Percentiles rank a stretch among this genome's conserved stretches.
These are phyloP conservation scores for Pollenia angustigena DNA, from an alignment of 2,888 invertebrate species.

Conservation along the genomic window DNA sequence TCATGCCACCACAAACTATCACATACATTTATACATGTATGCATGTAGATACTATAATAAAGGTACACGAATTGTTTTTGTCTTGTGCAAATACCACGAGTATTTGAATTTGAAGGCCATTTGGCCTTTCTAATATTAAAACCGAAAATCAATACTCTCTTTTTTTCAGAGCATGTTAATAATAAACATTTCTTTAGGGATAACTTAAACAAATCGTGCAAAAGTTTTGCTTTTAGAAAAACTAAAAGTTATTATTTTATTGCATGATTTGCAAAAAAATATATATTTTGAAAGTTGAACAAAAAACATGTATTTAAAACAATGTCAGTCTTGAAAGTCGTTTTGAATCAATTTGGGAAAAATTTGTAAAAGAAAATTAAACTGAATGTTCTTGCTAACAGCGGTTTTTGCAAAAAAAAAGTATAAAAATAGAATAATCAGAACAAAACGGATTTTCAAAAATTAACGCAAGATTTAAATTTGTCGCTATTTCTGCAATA, in stretches of 20 bases:
- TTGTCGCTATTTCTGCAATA: too few relatives aligned
- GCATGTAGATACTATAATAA: too few relatives aligned
- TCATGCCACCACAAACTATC: neutral
- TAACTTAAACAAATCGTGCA: neutral
- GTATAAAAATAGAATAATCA: too few relatives aligned
- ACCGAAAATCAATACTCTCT: constrained; percentile 63
- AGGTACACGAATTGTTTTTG: neutral
- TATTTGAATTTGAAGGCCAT: constrained; percentile 67
- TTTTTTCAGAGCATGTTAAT: constrained; percentile 33
- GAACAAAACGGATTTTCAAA: too few relatives aligned
- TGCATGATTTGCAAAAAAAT: neutral
- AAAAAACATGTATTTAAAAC: too few relatives aligned
- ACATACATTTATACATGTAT: neutral
- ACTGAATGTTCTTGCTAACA: too few relatives aligned
- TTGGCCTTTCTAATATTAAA: constrained; percentile 45
- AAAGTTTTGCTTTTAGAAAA: neutral
- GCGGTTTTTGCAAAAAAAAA: too few relatives aligned
- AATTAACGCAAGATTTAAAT: too few relatives aligned
- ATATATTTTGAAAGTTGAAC: neutral
- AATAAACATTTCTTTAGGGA: constrained; percentile 11
- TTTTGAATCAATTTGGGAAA: too few relatives aligned
- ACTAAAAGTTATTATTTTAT: neutral
- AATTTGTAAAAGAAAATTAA: too few relatives aligned
- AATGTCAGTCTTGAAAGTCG: too few relatives aligned
- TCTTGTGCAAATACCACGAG: constrained; percentile 46